Percentiles rank a stretch among this genome's conserved stretches.
Evolutionary conservation across 2,797 vertebrate species (phyloP).

Genomic region (Anguilla obscura): DNA sequence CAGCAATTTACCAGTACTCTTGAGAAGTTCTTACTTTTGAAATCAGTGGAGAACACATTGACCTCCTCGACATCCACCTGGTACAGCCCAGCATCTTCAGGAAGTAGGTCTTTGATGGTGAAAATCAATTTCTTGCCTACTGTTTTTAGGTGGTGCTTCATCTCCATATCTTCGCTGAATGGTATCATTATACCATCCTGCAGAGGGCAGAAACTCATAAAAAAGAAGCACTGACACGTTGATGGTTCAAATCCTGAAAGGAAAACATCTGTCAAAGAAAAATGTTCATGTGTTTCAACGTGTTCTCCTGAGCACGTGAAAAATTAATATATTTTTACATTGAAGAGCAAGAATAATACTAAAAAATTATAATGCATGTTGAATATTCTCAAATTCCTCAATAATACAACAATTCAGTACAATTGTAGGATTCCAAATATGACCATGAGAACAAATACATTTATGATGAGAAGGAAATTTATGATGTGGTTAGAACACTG

Average conservation of each 20-base stretch:
- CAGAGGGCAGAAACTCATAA: neutral
- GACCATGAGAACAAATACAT: neutral
- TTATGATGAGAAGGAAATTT: neutral
- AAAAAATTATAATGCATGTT: neutral
- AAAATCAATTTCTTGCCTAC: conserved; percentile 81
- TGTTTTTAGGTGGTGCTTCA: conserved; percentile 74
- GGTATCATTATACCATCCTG: conserved; percentile 83
- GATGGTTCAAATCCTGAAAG: neutral
- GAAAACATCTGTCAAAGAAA: neutral
- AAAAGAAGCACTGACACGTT: neutral
- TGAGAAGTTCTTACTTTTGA: conserved; percentile 67
- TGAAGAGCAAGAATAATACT: neutral
- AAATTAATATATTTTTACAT: neutral
- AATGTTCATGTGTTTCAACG: neutral
- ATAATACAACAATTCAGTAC: neutral
- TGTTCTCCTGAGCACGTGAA: neutral
- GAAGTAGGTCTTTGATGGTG: conserved; percentile 60
- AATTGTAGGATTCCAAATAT: neutral
- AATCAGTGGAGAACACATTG: conserved; percentile 75
- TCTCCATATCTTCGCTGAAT: conserved; percentile 60
- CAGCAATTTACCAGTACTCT: too few species aligned
- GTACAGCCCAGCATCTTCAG: conserved; percentile 72
- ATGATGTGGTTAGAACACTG: neutral
- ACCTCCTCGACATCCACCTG: conserved; percentile 76
- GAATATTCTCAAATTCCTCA: neutral